Evolutionary conservation across 92 coral and sea anemone genomes (phyloP).

Genomic region (Diadumene lineata): DNA sequence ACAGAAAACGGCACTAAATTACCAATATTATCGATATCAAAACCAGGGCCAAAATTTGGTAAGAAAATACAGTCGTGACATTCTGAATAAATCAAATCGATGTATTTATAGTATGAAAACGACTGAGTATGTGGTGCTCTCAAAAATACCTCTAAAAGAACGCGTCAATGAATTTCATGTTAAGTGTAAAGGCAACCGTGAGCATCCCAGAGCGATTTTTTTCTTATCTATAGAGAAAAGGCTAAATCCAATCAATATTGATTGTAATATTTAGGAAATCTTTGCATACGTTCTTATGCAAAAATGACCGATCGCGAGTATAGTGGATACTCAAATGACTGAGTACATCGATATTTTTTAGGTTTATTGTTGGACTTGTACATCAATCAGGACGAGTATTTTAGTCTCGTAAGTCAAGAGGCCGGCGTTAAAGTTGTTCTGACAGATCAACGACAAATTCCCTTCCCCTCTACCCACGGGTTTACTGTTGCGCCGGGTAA

Average conservation of each 20-base stretch:
- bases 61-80: no score
- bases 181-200: no score
- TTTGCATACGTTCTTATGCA: no score
- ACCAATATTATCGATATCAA: conserved; percentile 53
- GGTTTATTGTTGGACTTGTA: conserved; percentile 82
- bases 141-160: no score
- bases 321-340: not conserved
- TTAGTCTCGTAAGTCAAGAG: conserved; percentile 74
- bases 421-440: conserved; percentile 87
- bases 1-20: conserved; percentile 28
- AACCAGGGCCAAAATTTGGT: conserved; percentile 82
- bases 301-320: not conserved
- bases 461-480: conserved; percentile 87
- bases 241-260: no score
- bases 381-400: conserved; percentile 77
- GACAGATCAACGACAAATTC: conserved; percentile 63
- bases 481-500: conserved; percentile 75
- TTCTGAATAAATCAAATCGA: no score
- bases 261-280: no score
- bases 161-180: no score
- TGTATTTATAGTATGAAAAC: no score
- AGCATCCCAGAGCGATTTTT: no score
- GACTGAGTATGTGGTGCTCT: no score
- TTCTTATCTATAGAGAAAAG: no score
- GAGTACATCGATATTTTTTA: conserved; percentile 16